A percentile compares a stretch with the other conserved stretches of the same genome.
phyloP scores from a whole-genome alignment of 2,113 vertebrate species.

The Syngnathus scovelli region DNA sequence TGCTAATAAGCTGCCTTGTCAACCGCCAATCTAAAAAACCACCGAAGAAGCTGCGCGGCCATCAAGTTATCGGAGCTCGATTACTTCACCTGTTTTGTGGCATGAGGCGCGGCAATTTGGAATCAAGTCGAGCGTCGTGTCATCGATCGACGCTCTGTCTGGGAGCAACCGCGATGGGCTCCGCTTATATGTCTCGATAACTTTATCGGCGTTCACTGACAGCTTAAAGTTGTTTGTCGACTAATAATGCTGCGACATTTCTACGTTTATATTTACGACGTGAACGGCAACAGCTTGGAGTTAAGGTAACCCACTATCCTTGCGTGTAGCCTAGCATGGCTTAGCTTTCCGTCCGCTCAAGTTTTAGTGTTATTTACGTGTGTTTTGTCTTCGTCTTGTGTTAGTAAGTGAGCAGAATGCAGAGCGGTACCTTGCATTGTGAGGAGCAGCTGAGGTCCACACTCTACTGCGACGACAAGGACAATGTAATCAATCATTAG shows the following conservation, averaged over 20 bases:
- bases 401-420: constrained; percentile 33
- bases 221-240: not conserved
- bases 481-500: constrained; percentile 41
- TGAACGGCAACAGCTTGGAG: not conserved
- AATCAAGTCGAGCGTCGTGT: not conserved
- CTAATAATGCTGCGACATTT: not conserved
- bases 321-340: not conserved
- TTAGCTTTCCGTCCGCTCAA: not conserved
- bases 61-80: not conserved
- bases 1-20: too few relatives aligned
- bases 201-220: not conserved
- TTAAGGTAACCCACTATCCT: not conserved
- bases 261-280: not conserved
- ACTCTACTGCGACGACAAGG: constrained; percentile 59
- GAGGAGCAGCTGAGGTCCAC: constrained; percentile 52
- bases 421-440: constrained; percentile 20
- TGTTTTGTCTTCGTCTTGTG: not conserved
- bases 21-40: too few relatives aligned
- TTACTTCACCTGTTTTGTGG: not conserved
- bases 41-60: too few relatives aligned
- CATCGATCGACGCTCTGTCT: not conserved
- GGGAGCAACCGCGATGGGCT: not conserved
- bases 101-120: not conserved
- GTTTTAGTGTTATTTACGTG: not conserved
- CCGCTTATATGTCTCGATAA: not conserved